A percentile compares a stretch with the other conserved stretches of the same genome.
These are phyloP conservation scores for Bothrops alternatus DNA, from an alignment of 2,797 vertebrate species.

Conservation along the genomic window DNA sequence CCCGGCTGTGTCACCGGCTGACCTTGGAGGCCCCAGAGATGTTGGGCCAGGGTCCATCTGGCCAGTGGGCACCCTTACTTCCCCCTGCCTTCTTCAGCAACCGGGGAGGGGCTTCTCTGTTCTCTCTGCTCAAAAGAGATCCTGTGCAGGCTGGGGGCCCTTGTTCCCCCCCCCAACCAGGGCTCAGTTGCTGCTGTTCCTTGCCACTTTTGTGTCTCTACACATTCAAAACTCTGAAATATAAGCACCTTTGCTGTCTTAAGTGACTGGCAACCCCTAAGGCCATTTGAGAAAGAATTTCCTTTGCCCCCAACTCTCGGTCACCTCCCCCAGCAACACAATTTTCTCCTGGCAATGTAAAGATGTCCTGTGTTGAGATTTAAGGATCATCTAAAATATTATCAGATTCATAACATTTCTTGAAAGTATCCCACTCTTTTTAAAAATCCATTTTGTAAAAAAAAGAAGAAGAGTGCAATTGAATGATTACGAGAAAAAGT, in stretches of 20 bases:
- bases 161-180: background rate
- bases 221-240: background rate
- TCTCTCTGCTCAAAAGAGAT: background rate
- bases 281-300: background rate
- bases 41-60: conserved; percentile 55
- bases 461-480: background rate
- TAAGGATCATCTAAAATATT: background rate
- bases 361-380: background rate
- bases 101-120: background rate
- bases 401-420: background rate
- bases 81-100: background rate
- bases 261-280: background rate
- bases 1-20: conserved; percentile 37
- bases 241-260: background rate
- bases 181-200: background rate
- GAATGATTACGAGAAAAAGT: background rate
- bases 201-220: background rate
- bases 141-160: background rate
- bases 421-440: background rate
- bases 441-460: background rate
- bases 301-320: background rate
- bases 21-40: conserved; percentile 45
- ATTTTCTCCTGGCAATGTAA: background rate
- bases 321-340: background rate
- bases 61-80: background rate